Evolutionary conservation across 2,888 invertebrate genomes (phyloP).

Genomic region (Terebella lapidaria): DNA sequence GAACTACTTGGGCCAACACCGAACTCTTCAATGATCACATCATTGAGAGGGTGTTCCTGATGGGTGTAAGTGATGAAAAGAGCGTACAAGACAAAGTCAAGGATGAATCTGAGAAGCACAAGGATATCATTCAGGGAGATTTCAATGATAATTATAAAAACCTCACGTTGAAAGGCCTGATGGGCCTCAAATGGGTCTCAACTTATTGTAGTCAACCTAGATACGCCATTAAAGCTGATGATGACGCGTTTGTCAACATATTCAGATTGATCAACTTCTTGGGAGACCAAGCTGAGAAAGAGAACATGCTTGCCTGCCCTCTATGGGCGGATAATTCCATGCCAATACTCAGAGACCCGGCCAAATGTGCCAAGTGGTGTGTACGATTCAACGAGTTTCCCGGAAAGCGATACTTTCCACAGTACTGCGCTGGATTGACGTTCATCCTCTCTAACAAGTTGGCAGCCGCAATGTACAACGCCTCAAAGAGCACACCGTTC

Average conservation of each 20-base stretch:
- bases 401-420: slow-evolving; percentile 28
- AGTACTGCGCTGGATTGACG: slow-evolving; percentile 42
- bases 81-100: slow-evolving; percentile 20
- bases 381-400: slow-evolving; percentile 25
- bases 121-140: slow-evolving; percentile 33
- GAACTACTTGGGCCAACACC: slow-evolving; percentile 30
- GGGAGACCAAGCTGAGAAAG: slow-evolving; percentile 1
- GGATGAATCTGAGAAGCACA: slow-evolving; percentile 22
- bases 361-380: slow-evolving; percentile 27
- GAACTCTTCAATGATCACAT: slow-evolving; percentile 18
- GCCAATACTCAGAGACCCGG: slow-evolving; percentile 27
- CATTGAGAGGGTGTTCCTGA: slow-evolving; percentile 26
- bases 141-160: slow-evolving; percentile 31
- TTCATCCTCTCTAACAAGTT: slow-evolving; percentile 32
- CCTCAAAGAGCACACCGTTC: slow-evolving; percentile 29
- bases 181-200: slow-evolving; percentile 33
- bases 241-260: slow-evolving; percentile 32
- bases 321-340: slow-evolving; percentile 27
- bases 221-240: slow-evolving; percentile 30
- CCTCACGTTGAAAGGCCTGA: slow-evolving; percentile 31
- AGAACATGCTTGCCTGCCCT: slow-evolving; percentile 16
- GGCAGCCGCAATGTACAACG: slow-evolving; percentile 32
- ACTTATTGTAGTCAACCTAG: slow-evolving; percentile 27
- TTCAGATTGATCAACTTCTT: slow-evolving; percentile 20
- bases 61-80: slow-evolving; percentile 23